phyloP scores from a whole-genome alignment of 2,797 vertebrate genomes.

The Gobionotothen gibberifrons region DNA sequence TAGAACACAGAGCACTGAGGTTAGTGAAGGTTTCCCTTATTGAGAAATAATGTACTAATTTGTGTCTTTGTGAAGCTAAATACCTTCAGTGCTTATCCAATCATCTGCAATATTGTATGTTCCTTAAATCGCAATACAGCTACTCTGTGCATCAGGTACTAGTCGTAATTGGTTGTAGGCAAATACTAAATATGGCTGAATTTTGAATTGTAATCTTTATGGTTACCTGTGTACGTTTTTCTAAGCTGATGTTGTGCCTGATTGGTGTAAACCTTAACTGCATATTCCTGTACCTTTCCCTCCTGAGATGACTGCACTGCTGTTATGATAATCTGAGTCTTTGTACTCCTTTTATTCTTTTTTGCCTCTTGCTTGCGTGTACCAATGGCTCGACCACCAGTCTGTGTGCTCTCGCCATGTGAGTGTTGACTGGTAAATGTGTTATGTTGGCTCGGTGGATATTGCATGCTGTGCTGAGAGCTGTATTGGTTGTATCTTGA shows the following conservation, averaged over 20 bases:
- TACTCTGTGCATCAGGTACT: slow-evolving; percentile 70
- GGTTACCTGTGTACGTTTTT: slow-evolving; percentile 50
- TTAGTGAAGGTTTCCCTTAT: slow-evolving; percentile 26
- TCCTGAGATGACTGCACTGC: slow-evolving; percentile 74
- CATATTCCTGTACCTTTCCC: slow-evolving; percentile 70
- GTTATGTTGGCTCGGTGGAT: slow-evolving; percentile 49
- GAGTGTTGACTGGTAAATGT: slow-evolving; percentile 52
- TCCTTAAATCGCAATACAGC: slow-evolving; percentile 64
- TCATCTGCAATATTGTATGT: slow-evolving; percentile 63
- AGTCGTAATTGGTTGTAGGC: slow-evolving; percentile 56
- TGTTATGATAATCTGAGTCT: slow-evolving; percentile 66
- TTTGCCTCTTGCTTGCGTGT: slow-evolving; percentile 62
- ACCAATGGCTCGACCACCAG: slow-evolving; percentile 50
- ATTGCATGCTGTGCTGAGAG: slow-evolving; percentile 68
- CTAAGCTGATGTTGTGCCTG: slow-evolving; percentile 72
- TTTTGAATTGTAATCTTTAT: slow-evolving; percentile 29
- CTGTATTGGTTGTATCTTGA: slow-evolving; percentile 58
- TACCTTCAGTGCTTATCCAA: slow-evolving; percentile 50
- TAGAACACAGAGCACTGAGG: slow-evolving; percentile 11
- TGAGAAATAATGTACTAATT: slow-evolving; percentile 42
- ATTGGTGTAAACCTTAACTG: slow-evolving; percentile 71
- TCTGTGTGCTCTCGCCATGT: slow-evolving; percentile 43
- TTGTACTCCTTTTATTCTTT: slow-evolving; percentile 31
- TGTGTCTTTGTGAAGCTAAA: slow-evolving; percentile 62
- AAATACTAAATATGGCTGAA: slow-evolving; percentile 59